Evolutionary conservation across 2,888 invertebrate species (phyloP).

Genomic region (Rosalia funebris): DNA sequence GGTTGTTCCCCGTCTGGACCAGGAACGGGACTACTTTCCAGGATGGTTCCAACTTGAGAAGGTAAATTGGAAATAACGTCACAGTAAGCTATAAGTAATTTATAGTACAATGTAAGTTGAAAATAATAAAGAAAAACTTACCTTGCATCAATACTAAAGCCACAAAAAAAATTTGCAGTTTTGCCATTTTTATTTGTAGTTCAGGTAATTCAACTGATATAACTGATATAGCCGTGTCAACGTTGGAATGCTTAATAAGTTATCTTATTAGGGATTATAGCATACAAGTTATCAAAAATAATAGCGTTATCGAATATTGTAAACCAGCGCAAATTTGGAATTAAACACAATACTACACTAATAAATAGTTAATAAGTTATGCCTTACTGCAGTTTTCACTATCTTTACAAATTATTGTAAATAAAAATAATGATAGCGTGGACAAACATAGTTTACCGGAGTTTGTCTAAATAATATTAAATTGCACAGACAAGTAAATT

Average conservation of each 20-base stretch:
- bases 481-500: too few species aligned
- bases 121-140: constrained; percentile 8
- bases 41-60: neutral
- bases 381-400: neutral
- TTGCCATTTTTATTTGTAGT: constrained; percentile 20
- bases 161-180: constrained; percentile 25
- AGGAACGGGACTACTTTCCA: neutral
- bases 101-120: neutral
- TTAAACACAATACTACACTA: neutral
- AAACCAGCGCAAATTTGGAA: neutral
- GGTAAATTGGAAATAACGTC: neutral
- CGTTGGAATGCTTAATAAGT: too few species aligned
- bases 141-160: constrained; percentile 29
- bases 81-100: neutral
- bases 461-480: too few species aligned
- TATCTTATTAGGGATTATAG: constrained; percentile 1
- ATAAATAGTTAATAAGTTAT: neutral
- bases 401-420: neutral
- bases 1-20: neutral
- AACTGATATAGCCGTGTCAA: constrained; percentile 5
- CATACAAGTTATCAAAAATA: neutral
- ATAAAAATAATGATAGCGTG: neutral
- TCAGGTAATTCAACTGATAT: constrained; percentile 1
- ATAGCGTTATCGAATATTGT: neutral
- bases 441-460: too few species aligned